Conservation (phyloP, 2,888 invertebrate species). For the Hemicrepidius hirtus region DNA sequence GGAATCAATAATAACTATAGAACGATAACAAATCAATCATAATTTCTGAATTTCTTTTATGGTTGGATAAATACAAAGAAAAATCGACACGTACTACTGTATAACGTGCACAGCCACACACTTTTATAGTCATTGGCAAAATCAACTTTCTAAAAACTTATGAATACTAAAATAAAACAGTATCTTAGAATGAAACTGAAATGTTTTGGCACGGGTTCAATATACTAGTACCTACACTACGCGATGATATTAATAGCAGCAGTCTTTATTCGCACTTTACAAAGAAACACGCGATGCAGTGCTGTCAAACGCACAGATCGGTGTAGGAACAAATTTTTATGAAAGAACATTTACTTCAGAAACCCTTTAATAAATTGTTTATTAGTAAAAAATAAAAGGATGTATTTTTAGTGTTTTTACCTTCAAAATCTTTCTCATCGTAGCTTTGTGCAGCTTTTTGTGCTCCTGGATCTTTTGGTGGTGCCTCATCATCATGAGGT, state of each 20-base stretch:
- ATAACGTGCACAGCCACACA: background rate
- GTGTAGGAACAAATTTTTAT: background rate
- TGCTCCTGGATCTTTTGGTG: constrained; percentile 90
- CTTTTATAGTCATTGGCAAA: background rate
- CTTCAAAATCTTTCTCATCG: constrained; percentile 93
- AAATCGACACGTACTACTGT: too few species aligned
- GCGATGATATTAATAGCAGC: constrained; percentile 19
- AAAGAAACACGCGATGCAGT: constrained; percentile 19
- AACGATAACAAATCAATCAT: too few species aligned
- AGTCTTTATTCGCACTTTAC: constrained; percentile 23
- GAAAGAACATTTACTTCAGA: too few species aligned
- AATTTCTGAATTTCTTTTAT: too few species aligned
- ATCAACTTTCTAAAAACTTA: background rate
- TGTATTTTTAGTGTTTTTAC: constrained; percentile 74
- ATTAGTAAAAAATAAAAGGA: too few species aligned
- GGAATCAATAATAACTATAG: too few species aligned
- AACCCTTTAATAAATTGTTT: too few species aligned
- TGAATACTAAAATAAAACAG: constrained; percentile 4
- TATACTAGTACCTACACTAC: constrained; percentile 25
- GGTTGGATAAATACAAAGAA: too few species aligned
- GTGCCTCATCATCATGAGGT: constrained; percentile 82
- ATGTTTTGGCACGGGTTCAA: constrained; percentile 24
- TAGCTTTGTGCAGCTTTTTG: constrained; percentile 86
- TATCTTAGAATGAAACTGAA: constrained; percentile 18
- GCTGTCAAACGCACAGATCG: background rate